Base-by-base conservation (phyloP, 1,140 invertebrate genomes). In the Alviniconcha marisindica region DNA sequence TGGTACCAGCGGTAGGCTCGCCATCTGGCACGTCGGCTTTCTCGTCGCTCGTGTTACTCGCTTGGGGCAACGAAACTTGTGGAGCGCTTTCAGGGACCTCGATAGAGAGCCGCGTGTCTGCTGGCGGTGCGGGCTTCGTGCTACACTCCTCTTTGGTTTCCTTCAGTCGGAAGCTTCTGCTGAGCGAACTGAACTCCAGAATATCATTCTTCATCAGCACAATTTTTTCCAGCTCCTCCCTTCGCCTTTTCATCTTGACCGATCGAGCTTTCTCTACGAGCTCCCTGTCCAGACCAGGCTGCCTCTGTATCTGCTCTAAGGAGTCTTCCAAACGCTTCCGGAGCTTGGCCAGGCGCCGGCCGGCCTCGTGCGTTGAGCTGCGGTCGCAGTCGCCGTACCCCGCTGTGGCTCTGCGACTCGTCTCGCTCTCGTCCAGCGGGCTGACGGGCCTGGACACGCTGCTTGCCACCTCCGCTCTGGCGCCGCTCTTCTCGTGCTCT, bases 311-410 rank as follows among this genome's bases (percentile, higher is more conserved):
- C 4, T 31, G 73, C 44, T 76, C 38, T 4, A 76, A n/a, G 18
- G 73, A 76, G 36, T 76, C 73, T 51, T 76, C 73, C 73, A 76
- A n/a, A 12, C 73, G 73, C 44, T 76, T 76, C 2, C 73, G 40
- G 73, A 76, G 73, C 10, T 31, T 76, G 24, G 73, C 73, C 24
- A 76, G 73, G 44, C 73, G 73, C 21, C 44, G 40, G 1, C 44
- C 73, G 5, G 73, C 73, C 33, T 76, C 40, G n/a, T 76, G 42
- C 42, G 38, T 10, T 1, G 40, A 31, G 24, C 5, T 71, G 14
- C 36, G 69, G 24, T 71, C 69, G 24, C 40, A 24, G 24, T 42
- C 38, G 14, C 24, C 12, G 14, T 38, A 33, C 31, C 63, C 63
- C 0, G 28, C 12, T 12, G 28, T 31, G 5, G 28, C 14, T 36